A percentile compares a stretch with the other conserved stretches of the same genome.
phyloP scores from a whole-genome alignment of 2,797 vertebrate genomes.

The Meda fulgida region DNA sequence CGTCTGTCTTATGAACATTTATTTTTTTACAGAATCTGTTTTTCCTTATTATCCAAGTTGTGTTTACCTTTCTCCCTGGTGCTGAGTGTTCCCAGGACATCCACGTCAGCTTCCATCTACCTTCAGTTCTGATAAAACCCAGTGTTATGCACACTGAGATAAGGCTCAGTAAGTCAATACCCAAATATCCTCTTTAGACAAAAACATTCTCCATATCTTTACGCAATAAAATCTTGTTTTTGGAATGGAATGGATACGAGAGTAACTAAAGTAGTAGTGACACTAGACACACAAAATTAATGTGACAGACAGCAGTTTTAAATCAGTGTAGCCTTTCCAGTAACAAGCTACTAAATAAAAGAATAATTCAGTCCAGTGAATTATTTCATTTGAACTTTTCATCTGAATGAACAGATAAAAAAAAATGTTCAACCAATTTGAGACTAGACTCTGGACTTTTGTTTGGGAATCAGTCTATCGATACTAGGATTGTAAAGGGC shows the following conservation, averaged over 20 bases:
- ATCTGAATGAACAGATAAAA: not conserved
- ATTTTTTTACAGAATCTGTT: slow-evolving; percentile 20
- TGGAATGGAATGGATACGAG: not conserved
- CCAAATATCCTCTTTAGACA: slow-evolving; percentile 39
- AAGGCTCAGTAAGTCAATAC: slow-evolving; percentile 24
- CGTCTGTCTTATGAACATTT: slow-evolving; percentile 4
- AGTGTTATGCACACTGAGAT: slow-evolving; percentile 28
- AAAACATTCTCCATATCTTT: slow-evolving; percentile 8
- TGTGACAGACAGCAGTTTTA: not conserved
- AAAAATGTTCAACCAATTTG: not conserved
- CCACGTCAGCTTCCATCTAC: slow-evolving; percentile 35
- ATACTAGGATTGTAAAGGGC: too few species aligned
- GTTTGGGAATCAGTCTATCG: not conserved
- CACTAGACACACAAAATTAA: not conserved
- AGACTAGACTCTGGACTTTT: not conserved
- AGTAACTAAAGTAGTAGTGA: not conserved
- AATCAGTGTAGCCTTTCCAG: not conserved
- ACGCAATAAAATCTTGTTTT: slow-evolving; percentile 19
- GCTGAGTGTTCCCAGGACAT: slow-evolving; percentile 43
- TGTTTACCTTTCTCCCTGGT: slow-evolving; percentile 39
- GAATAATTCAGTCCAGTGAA: too few species aligned
- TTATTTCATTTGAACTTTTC: not conserved
- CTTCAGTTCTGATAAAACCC: slow-evolving; percentile 48
- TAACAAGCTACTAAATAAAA: not conserved
- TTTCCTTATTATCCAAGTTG: slow-evolving; percentile 33